Percentiles rank a stretch among this genome's conserved stretches.
phyloP scores from a whole-genome alignment of 2,797 vertebrate species.

The Arrhamphus sclerolepis region DNA sequence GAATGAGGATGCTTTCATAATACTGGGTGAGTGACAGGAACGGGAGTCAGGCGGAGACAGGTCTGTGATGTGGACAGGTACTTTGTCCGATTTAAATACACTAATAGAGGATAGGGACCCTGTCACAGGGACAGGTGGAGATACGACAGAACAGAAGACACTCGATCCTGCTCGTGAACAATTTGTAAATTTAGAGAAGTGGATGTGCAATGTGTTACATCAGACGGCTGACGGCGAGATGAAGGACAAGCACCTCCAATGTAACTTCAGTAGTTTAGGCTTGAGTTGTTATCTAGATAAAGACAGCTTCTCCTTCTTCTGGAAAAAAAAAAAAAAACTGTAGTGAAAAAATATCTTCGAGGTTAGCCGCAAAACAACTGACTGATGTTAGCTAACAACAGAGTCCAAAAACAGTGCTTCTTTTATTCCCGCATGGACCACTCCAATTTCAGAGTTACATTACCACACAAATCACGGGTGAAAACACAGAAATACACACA shows the following conservation, averaged over 20 bases:
- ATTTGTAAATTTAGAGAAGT: slow-evolving; percentile 40
- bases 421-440: slow-evolving; percentile 58
- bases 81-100: slow-evolving; percentile 82
- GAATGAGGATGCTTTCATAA: slow-evolving; percentile 80
- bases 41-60: slow-evolving; percentile 58
- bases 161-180: slow-evolving; percentile 39
- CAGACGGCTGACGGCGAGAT: slow-evolving; percentile 44
- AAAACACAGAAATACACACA: slow-evolving; percentile 43
- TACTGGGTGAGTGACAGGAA: slow-evolving; percentile 66
- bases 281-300: slow-evolving; percentile 30
- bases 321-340: slow-evolving; percentile 21
- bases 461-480: slow-evolving; percentile 64
- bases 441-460: slow-evolving; percentile 73
- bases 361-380: slow-evolving; percentile 40
- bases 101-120: slow-evolving; percentile 78
- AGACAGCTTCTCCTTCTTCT: slow-evolving; percentile 12
- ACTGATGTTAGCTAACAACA: slow-evolving; percentile 46
- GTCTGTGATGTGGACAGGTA: slow-evolving; percentile 71
- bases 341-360: slow-evolving; percentile 9
- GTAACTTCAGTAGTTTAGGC: slow-evolving; percentile 12
- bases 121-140: slow-evolving; percentile 63
- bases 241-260: slow-evolving; percentile 24
- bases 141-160: slow-evolving; percentile 71
- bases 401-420: slow-evolving; percentile 49
- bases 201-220: slow-evolving; percentile 54